Evolutionary conservation across 2,888 invertebrate genomes (phyloP).

Genomic region (Limnephilus rhombicus): DNA sequence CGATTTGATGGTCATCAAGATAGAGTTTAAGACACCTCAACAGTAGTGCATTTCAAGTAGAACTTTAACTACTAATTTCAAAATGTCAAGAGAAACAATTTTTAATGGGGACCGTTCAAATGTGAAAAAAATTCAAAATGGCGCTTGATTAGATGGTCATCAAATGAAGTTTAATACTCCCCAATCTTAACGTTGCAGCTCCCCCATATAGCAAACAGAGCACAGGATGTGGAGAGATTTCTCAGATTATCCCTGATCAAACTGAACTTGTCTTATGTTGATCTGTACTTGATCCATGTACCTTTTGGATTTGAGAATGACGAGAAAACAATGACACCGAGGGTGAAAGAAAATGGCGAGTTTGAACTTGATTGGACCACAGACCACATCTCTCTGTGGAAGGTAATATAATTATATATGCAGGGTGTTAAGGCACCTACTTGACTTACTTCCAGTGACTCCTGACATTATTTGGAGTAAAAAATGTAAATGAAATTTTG

Average conservation of each 20-base stretch:
- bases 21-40: no score
- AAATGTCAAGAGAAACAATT: no score
- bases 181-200: conserved; percentile 75
- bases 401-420: conserved; percentile 72
- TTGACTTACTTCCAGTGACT: no score
- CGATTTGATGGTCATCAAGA: no score
- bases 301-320: conserved; percentile 83
- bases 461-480: no score
- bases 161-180: conserved; percentile 9
- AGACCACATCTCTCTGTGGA: conserved; percentile 85
- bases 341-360: conserved; percentile 78
- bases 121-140: no score
- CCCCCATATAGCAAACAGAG: conserved; percentile 83
- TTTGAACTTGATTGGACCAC: conserved; percentile 80
- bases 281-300: conserved; percentile 88
- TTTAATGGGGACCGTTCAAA: no score
- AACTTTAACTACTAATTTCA: no score
- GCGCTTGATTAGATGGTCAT: neutral
- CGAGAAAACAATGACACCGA: conserved; percentile 76
- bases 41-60: no score
- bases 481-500: no score
- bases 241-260: conserved; percentile 81
- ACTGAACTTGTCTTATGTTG: conserved; percentile 84
- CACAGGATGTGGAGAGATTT: conserved; percentile 82
- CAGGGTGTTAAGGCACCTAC: no score